Evolutionary conservation across 2,113 vertebrate species (phyloP), one percentile per base, ranked within the genome.

Genomic region (Apistogramma diplotaenia): DNA sequence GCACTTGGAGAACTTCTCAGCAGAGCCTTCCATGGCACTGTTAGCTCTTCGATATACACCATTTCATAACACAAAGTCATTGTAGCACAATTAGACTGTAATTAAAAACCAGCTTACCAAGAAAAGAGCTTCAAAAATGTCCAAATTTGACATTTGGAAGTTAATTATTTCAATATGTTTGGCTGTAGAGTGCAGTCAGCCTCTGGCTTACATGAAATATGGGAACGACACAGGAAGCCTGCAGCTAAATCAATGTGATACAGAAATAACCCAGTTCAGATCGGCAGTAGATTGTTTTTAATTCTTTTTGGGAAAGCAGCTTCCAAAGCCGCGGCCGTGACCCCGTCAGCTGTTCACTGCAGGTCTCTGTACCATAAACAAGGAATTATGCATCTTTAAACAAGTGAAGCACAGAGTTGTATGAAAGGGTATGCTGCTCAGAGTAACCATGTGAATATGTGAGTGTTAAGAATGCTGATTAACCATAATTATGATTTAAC

Each of bases 81-180:
- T 49, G 62, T 49, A 56, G 29, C 4, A 33, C 16, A 11, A 60
- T 33, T 5, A 60, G 31, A 78, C 19, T 56, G 46, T 3, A 65
- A 51, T 3, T 43, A 43, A 65, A 80, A 35, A 59, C 16, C 0
- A 51, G 0, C 49, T 51, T 51, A 1, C 2, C 5, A 1, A 72
- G 15, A 5, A 78, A 73, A 21, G 4, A 56, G 54, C 19, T 31
- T 62, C 33, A 27, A 3, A 71, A 67, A 31, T 57, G 0, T 29
- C 8, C 2, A 37, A 43, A 43, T 60, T 13, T 29, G 56, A 67
- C 54, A 70, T 76, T 58, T 70, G 82, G 72, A 33, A 83, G 59
- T 59, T 83, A 88, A 90, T 88, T 88, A 85, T 82, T 84, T 78
- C 76, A 67, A 60, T 18, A 83, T 51, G 53, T 23, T 40, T 53